Evolutionary conservation across 2,797 vertebrate genomes (phyloP), one percentile per base, ranked within the genome.

Genomic region (Phaenicophaeus curvirostris): DNA sequence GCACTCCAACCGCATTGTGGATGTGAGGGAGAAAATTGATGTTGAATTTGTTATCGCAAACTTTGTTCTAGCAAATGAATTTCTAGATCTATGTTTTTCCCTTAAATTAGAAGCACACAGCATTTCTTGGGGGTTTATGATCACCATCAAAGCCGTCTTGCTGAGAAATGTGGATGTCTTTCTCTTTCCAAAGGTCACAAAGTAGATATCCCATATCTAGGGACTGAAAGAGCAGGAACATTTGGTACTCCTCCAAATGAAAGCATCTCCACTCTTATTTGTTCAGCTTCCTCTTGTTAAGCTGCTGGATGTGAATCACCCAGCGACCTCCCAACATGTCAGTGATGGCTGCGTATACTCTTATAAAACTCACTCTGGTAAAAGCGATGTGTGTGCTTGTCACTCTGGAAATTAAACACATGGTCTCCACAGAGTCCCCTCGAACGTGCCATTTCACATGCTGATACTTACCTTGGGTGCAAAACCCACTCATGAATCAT

Each of bases 191-290:
- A 90, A 96, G 94, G 94, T 96, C 92, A 96, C 42, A 87, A 77
- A 93, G 69, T 42, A 96, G 78, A 93, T 93, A 90, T 54, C 68
- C 85, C 68, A 18, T 79, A 86, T 83, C 57, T 79, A 67, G 71
- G 27, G 35, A 74, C 86, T 87, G 69, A 88, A 85, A 85, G 82
- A 95, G 66, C 50, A 68, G 55, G 71, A 78, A 59, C 63, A 87
- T 95, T 94, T 96, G 93, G 93, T 94, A 85, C 71, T 89, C 53
- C 93, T 97, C 93, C 94, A 96, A 93, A 96, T 85, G 84, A 94
- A 95, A 94, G 88, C 33, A 83, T 79, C 50, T 57, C 77, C 50
- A 48, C 28, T 77, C 81, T 58, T 84, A 91, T 92, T 96, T 94
- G 69, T 63, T 91, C 84, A 67, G 86, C 68, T 74, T 95, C 91